These are phyloP conservation scores for Pseudopleuronectes americanus DNA, from an alignment of 2,797 vertebrate species.

Conservation along the genomic window DNA sequence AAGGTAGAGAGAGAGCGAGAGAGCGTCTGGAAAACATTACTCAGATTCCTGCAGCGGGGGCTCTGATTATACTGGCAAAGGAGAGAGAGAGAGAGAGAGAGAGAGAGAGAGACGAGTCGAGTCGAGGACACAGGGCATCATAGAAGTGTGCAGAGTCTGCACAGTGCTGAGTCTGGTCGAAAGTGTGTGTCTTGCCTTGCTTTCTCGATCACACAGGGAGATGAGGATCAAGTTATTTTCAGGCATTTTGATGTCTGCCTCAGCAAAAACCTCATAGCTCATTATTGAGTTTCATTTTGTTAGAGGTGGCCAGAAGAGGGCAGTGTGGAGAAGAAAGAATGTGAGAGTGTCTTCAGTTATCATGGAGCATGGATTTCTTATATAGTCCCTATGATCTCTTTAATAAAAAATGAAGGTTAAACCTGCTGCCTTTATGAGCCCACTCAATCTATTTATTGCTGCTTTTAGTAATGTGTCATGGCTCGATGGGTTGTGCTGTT, in stretches of 20 bases:
- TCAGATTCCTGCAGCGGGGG: slow-evolving; percentile 74
- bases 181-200: slow-evolving; percentile 13
- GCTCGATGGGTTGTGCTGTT: background rate
- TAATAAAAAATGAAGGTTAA: background rate
- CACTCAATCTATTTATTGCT: background rate
- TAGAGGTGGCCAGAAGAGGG: slow-evolving; percentile 65
- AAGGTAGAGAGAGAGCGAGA: slow-evolving; percentile 19
- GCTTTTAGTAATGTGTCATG: background rate
- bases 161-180: slow-evolving; percentile 9
- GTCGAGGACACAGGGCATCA: background rate
- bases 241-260: slow-evolving; percentile 40
- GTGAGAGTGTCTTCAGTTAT: background rate
- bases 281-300: slow-evolving; percentile 8
- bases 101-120: background rate
- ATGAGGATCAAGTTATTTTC: slow-evolving; percentile 31
- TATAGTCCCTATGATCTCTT: background rate
- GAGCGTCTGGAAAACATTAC: slow-evolving; percentile 82
- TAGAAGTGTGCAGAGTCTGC: slow-evolving; percentile 21
- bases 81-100: background rate
- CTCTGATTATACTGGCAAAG: slow-evolving; percentile 65
- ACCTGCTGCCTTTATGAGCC: slow-evolving; percentile 9
- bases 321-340: slow-evolving; percentile 5
- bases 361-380: background rate
- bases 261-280: slow-evolving; percentile 26
- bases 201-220: background rate